Evolutionary conservation across 1,140 invertebrate genomes (phyloP).

Genomic region (Drosophila watanabei): DNA sequence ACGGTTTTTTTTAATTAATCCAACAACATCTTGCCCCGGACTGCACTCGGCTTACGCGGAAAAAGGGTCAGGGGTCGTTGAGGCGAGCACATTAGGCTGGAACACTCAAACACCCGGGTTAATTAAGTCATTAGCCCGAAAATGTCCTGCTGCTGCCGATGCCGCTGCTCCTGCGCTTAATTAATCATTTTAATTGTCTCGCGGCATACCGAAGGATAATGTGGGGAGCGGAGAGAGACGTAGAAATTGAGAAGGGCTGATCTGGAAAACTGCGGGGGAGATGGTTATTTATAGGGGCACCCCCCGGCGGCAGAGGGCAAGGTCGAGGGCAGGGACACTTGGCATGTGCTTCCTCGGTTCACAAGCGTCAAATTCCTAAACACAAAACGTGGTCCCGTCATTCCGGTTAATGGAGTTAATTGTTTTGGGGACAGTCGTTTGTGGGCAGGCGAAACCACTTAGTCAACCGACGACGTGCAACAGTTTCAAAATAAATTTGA

Average conservation of each 20-base stretch:
- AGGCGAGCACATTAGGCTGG: conserved; percentile 75
- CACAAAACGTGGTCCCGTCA: conserved; percentile 33
- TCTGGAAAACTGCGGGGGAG: conserved; percentile 40
- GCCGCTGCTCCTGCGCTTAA: conserved; percentile 64
- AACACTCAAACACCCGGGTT: conserved; percentile 64
- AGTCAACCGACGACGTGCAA: conserved; percentile 9
- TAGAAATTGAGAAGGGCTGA: conserved; percentile 34
- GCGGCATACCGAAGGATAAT: conserved; percentile 36
- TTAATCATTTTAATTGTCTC: conserved; percentile 81
- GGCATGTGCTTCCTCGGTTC: conserved; percentile 61
- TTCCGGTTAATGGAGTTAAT: conserved; percentile 43
- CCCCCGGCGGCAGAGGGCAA: conserved; percentile 10
- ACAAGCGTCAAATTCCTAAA: conserved; percentile 35
- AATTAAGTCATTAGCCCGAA: conserved; percentile 81
- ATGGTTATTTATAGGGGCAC: conserved; percentile 70
- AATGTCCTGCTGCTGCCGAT: conserved; percentile 63
- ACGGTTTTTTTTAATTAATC: conserved; percentile 76
- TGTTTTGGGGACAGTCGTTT: conserved; percentile 19
- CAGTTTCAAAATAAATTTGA: conserved; percentile 10
- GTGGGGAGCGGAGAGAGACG: not conserved
- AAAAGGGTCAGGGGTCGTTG: conserved; percentile 81
- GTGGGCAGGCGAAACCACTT: conserved; percentile 24
- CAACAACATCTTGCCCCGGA: conserved; percentile 65
- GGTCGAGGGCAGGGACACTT: conserved; percentile 35
- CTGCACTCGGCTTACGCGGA: conserved; percentile 55